A percentile compares a stretch with the other conserved stretches of the same genome.
Evolutionary conservation across 2,797 vertebrate genomes (phyloP).

Genomic region (Philypnodon macrostomus): DNA sequence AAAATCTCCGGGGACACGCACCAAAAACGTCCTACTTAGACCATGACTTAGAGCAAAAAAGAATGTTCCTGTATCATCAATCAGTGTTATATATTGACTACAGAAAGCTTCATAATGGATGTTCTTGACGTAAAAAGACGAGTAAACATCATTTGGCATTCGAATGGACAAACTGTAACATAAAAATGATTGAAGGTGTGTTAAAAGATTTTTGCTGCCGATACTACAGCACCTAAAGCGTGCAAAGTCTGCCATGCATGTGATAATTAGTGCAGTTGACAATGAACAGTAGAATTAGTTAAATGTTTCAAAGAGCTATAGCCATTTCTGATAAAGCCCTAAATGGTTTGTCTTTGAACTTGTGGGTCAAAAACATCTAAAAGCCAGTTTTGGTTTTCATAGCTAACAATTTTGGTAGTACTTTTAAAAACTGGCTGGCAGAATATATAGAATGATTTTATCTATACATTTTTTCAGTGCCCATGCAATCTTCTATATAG

Average conservation of each 20-base stretch:
- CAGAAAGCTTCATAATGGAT: no score
- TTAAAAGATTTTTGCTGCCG: slow-evolving; percentile 13
- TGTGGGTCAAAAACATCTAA: slow-evolving; percentile 30
- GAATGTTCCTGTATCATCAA: no score
- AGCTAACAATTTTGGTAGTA: neutral
- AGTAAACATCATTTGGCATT: neutral
- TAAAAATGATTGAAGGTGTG: slow-evolving; percentile 20
- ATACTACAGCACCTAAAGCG: slow-evolving; percentile 34
- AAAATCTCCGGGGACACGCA: no score
- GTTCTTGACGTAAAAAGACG: no score
- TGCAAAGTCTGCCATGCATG: slow-evolving; percentile 70
- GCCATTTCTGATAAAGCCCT: slow-evolving; percentile 20
- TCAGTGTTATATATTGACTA: no score
- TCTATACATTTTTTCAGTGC: slow-evolving; percentile 40
- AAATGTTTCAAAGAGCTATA: slow-evolving; percentile 18
- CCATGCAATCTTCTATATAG: slow-evolving; percentile 68
- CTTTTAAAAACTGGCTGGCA: slow-evolving; percentile 37
- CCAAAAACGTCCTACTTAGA: no score
- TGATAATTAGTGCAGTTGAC: slow-evolving; percentile 43
- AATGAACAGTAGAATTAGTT: slow-evolving; percentile 46
- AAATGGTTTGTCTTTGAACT: slow-evolving; percentile 14
- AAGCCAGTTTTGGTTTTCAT: slow-evolving; percentile 27
- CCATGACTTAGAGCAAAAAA: no score
- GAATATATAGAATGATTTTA: no score
- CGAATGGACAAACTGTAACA: slow-evolving; percentile 24